Conservation (phyloP, 1,140 invertebrate species). For the Drosophila leontia region DNA sequence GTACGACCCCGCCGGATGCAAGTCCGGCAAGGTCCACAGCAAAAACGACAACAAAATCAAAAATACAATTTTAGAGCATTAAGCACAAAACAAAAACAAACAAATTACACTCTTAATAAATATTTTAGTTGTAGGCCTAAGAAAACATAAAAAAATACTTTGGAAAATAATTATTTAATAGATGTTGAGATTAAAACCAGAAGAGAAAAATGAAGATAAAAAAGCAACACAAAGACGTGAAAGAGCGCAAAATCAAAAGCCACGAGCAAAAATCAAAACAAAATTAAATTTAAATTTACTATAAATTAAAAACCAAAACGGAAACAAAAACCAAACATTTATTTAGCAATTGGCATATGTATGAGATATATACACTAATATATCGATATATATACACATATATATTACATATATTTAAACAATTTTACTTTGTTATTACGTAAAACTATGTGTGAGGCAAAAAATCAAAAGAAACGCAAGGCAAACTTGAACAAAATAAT, state of each 20-base stretch:
- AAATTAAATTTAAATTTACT: constrained; percentile 53
- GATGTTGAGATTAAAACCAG: constrained; percentile 41
- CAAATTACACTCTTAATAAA: constrained; percentile 55
- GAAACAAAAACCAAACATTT: constrained; percentile 44
- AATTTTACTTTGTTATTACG: constrained; percentile 58
- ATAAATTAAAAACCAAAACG: constrained; percentile 27
- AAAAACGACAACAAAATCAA: constrained; percentile 34
- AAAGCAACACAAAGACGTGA: constrained; percentile 53
- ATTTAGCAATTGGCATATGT: constrained; percentile 54
- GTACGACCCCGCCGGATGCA: constrained; percentile 43
- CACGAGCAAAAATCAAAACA: constrained; percentile 71
- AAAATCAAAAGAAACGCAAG: constrained; percentile 36
- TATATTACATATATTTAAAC: constrained; percentile 72
- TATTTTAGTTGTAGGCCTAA: constrained; percentile 62
- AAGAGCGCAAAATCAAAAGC: constrained; percentile 53
- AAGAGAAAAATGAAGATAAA: constrained; percentile 27
- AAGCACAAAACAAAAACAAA: constrained; percentile 52
- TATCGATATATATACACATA: constrained; percentile 61
- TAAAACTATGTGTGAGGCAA: constrained; percentile 59
- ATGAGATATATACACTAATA: constrained; percentile 53
- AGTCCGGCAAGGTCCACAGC: constrained; percentile 27
- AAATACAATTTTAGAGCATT: constrained; percentile 72
- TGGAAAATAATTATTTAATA: constrained; percentile 63
- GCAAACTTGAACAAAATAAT: constrained; percentile 45
- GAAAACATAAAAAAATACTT: constrained; percentile 58